phyloP scores from a whole-genome alignment of 1,140 invertebrate species.

The Babylonia areolata region DNA sequence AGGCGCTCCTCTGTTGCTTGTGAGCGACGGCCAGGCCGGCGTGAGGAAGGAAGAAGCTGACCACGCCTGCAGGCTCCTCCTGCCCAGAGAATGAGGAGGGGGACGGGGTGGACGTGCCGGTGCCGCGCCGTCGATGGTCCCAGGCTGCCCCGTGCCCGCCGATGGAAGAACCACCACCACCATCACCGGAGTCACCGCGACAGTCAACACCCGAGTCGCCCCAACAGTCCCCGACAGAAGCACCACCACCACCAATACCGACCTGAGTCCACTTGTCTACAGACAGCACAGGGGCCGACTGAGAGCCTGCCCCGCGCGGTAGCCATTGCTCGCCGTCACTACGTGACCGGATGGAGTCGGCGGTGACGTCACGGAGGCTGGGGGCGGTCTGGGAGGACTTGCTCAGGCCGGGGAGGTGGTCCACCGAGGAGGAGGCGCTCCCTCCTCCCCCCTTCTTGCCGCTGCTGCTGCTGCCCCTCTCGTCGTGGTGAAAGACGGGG shows the following conservation, averaged over 20 bases:
- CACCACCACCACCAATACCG: not conserved
- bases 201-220: too few species aligned
- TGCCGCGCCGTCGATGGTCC: too few species aligned
- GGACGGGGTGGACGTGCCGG: too few species aligned
- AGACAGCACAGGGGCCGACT: not conserved
- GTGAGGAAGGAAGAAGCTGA: not conserved
- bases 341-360: not conserved
- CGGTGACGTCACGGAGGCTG: not conserved
- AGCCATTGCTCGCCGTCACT: too few species aligned
- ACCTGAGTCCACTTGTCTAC: not conserved
- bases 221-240: too few species aligned
- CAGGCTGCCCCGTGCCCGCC: too few species aligned
- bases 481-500: not conserved
- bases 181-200: too few species aligned
- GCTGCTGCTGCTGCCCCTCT: not conserved
- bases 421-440: too few species aligned
- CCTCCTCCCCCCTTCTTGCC: too few species aligned
- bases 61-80: not conserved
- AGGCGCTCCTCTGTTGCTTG: not conserved
- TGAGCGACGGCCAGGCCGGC: not conserved
- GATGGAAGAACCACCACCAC: too few species aligned
- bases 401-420: not conserved
- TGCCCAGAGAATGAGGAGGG: not conserved
- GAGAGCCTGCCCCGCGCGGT: not conserved
- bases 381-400: not conserved